Conservation (phyloP, 2,113 vertebrate genomes). For the Nyctibius bracteatus region DNA sequence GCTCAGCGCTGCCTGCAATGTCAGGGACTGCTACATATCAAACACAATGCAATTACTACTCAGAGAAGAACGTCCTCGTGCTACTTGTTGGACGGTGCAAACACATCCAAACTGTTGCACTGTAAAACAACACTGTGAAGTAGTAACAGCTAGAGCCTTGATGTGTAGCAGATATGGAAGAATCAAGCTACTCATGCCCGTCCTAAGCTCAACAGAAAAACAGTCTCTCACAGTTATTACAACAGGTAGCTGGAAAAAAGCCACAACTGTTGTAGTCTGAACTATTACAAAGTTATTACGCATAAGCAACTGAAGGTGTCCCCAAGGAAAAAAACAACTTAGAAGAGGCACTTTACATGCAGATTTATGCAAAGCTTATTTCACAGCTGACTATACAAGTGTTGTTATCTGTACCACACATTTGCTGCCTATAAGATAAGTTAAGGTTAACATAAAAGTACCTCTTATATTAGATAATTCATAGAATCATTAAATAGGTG, state of each 20-base stretch:
- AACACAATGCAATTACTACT: background rate
- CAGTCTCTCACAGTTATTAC: background rate
- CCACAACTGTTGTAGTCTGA: background rate
- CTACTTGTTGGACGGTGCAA: no score
- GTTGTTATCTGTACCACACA: no score
- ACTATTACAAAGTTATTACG: background rate
- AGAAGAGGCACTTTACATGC: background rate
- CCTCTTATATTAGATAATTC: background rate
- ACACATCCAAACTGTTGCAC: fast-evolving
- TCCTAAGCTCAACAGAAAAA: background rate
- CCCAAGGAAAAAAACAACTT: no score
- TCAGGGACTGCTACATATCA: background rate
- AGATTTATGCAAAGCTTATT: background rate
- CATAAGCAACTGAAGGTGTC: background rate
- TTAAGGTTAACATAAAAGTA: background rate
- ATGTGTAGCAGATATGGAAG: fast-evolving
- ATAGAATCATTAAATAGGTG: background rate
- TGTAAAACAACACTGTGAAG: fast-evolving
- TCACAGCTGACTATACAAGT: background rate
- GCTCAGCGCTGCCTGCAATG: fast-evolving
- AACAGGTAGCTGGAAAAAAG: background rate
- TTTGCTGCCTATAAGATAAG: background rate
- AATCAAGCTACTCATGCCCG: fast-evolving
- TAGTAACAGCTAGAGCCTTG: background rate
- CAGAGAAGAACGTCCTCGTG: fast-evolving